A percentile compares a stretch with the other conserved stretches of the same genome.
Evolutionary conservation across 92 coral and sea anemone genomes (phyloP).

Genomic region (Paragorgia papillata): DNA sequence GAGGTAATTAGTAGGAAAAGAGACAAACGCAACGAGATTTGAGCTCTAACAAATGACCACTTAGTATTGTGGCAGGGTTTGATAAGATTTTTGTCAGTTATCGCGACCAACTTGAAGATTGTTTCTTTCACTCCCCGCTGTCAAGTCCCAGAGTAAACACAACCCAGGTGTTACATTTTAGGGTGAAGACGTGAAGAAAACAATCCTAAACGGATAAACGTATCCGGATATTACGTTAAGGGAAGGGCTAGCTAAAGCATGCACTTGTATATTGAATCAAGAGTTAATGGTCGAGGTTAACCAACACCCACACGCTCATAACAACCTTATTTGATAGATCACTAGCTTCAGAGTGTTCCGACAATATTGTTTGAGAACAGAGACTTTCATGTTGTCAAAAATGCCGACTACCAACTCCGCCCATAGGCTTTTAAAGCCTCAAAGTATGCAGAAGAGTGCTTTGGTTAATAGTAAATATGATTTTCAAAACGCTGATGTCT

Average conservation of each 20-base stretch:
- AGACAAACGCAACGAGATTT: slow-evolving; percentile 16
- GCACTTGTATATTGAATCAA: no score
- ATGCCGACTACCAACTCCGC: slow-evolving; percentile 39
- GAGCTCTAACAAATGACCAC: slow-evolving; percentile 27
- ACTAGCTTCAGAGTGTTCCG: slow-evolving; percentile 27
- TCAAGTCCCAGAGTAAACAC: slow-evolving; percentile 12
- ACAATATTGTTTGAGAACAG: slow-evolving; percentile 13
- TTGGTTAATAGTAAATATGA: not conserved
- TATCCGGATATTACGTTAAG: not conserved
- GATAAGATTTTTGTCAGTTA: slow-evolving; percentile 21
- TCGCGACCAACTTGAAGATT: slow-evolving; percentile 33
- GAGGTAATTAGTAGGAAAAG: slow-evolving; percentile 32
- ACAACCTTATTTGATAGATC: slow-evolving; percentile 18
- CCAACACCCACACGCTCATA: slow-evolving; percentile 1
- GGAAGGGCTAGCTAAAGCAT: no score
- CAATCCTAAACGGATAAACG: slow-evolving; percentile 41
- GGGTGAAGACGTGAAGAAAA: slow-evolving; percentile 38
- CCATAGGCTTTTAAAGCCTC: not conserved
- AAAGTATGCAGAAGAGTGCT: not conserved
- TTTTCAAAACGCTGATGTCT: not conserved
- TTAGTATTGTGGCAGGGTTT: slow-evolving; percentile 29
- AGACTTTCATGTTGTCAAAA: slow-evolving; percentile 9
- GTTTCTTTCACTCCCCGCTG: slow-evolving; percentile 9
- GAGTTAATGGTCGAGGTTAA: no score
- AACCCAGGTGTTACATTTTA: slow-evolving; percentile 14